phyloP scores from a whole-genome alignment of 2,113 vertebrate species.

The Psilopsiagon aurifrons region DNA sequence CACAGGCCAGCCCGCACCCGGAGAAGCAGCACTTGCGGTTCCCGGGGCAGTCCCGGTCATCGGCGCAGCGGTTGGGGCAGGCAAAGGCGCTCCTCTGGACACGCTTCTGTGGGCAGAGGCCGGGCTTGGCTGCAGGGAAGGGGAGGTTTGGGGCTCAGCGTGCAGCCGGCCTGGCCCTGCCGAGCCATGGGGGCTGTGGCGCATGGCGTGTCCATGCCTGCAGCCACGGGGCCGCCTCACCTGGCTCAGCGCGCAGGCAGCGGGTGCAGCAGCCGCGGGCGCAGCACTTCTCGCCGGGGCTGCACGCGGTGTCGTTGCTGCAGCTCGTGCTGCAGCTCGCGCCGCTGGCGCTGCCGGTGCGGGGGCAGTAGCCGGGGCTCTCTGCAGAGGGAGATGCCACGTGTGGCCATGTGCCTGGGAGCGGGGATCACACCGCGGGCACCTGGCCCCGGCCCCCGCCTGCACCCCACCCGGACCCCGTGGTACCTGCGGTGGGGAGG shows the following conservation, averaged over 20 bases:
- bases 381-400: background rate
- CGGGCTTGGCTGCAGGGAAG: background rate
- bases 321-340: background rate
- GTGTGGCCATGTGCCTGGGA: accelerated
- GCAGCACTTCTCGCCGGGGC: slow-evolving; percentile 25
- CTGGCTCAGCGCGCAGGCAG: background rate
- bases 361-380: slow-evolving; percentile 39
- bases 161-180: background rate
- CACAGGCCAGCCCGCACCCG: background rate
- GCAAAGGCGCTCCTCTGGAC: background rate
- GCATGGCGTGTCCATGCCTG: accelerated
- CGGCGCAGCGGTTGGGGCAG: background rate
- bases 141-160: accelerated
- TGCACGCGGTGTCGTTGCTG: background rate
- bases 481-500: slow-evolving; percentile 22
- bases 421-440: accelerated
- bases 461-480: accelerated
- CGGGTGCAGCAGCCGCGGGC: background rate
- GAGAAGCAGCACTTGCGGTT: slow-evolving; percentile 48
- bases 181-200: accelerated
- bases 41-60: slow-evolving; percentile 6
- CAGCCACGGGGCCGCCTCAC: background rate
- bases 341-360: accelerated
- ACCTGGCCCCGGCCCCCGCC: accelerated
- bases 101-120: background rate